Percentiles rank a stretch among this genome's conserved stretches.
phyloP scores from a whole-genome alignment of 2,888 invertebrate genomes.

The Cephonodes hylas region DNA sequence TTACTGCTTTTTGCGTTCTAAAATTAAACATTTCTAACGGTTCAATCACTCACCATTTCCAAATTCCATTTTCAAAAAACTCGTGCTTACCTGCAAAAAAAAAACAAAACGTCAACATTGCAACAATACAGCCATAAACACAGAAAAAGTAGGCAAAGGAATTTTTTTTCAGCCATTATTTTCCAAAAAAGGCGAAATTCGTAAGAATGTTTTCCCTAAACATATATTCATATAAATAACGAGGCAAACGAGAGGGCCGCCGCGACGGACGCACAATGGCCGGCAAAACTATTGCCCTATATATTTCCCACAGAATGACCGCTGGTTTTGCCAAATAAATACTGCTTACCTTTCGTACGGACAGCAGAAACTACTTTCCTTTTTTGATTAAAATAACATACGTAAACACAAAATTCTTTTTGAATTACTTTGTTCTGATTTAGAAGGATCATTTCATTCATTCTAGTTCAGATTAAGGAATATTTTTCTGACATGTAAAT shows the following conservation, averaged over 20 bases:
- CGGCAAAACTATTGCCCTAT: slow-evolving; percentile 24
- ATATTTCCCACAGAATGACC: slow-evolving; percentile 43
- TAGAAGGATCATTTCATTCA: too few species aligned
- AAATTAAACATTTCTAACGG: background rate
- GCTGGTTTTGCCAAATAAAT: slow-evolving; percentile 52
- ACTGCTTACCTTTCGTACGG: slow-evolving; percentile 36
- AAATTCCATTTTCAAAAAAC: slow-evolving; percentile 28
- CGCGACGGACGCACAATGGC: slow-evolving; percentile 23
- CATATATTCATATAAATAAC: slow-evolving; percentile 43
- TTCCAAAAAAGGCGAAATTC: slow-evolving; percentile 32
- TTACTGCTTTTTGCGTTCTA: background rate
- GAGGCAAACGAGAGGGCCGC: slow-evolving; percentile 46
- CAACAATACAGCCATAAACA: background rate
- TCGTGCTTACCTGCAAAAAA: slow-evolving; percentile 58
- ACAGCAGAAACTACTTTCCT: slow-evolving; percentile 32
- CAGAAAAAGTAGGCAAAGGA: slow-evolving; percentile 26
- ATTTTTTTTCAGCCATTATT: slow-evolving; percentile 25
- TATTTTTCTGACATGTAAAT: too few species aligned
- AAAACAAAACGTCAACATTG: too few species aligned
- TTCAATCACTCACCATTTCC: background rate
- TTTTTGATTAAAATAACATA: background rate
- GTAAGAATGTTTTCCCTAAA: slow-evolving; percentile 34
- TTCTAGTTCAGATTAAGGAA: too few species aligned
- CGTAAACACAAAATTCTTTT: background rate
- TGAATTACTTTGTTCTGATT: too few species aligned